Evolutionary conservation across 1,140 invertebrate species (phyloP).

Genomic region (Drosophila virilis): DNA sequence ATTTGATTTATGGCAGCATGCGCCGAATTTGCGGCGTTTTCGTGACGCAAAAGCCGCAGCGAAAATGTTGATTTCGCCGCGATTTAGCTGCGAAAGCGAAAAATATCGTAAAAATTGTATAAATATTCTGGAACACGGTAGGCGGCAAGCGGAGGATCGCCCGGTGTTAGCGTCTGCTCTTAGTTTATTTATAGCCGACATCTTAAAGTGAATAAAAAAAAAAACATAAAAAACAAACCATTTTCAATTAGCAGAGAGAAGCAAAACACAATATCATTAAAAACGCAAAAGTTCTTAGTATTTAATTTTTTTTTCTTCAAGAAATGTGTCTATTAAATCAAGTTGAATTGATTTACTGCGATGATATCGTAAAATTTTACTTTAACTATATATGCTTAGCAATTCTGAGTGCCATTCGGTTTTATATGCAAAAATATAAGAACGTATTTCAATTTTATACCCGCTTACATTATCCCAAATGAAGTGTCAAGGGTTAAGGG

Average conservation of each 20-base stretch:
- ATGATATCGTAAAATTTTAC: neutral
- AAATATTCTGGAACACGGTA: conserved; percentile 8
- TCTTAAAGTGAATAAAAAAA: neutral
- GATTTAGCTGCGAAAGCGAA: neutral
- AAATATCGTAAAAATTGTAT: neutral
- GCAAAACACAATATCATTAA: neutral
- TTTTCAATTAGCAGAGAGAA: conserved; percentile 12
- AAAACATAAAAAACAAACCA: neutral
- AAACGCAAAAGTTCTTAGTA: neutral
- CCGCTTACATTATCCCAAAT: too few relatives aligned
- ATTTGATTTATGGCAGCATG: conserved; percentile 34
- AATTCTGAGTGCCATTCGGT: neutral
- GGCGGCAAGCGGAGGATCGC: neutral
- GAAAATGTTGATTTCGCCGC: neutral
- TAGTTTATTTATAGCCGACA: conserved; percentile 3
- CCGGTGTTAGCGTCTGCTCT: neutral
- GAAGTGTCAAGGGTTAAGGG: too few relatives aligned
- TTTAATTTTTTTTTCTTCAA: neutral
- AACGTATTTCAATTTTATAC: too few relatives aligned
- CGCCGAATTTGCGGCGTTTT: conserved; percentile 15
- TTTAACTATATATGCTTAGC: neutral
- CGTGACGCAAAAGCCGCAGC: conserved; percentile 28
- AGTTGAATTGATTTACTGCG: neutral
- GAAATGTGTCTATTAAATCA: neutral
- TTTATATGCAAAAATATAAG: too few relatives aligned